These are phyloP conservation scores for Polydrusus cervinus DNA, from an alignment of 2,888 invertebrate genomes.

Conservation along the genomic window DNA sequence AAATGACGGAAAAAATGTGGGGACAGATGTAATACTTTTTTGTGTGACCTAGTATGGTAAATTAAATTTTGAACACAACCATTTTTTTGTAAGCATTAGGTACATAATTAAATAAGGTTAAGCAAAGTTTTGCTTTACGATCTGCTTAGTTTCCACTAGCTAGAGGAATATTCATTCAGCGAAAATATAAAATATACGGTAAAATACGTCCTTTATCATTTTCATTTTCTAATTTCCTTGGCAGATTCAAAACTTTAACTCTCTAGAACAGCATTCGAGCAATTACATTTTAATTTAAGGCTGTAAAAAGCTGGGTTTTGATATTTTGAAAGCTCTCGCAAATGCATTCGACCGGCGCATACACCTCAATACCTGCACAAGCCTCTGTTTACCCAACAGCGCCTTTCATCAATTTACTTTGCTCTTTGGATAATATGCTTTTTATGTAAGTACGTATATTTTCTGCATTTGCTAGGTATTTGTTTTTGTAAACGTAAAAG, in stretches of 20 bases:
- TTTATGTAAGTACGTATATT: conserved; percentile 22
- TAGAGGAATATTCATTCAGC: no score
- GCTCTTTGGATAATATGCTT: conserved; percentile 21
- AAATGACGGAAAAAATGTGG: no score
- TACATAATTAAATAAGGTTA: no score
- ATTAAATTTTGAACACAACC: no score
- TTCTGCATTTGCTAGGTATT: conserved; percentile 22
- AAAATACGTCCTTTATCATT: conserved; percentile 20
- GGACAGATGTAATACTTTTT: no score
- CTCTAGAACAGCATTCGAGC: conserved; percentile 60
- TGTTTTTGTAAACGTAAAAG: conserved; percentile 8
- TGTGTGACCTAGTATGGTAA: no score
- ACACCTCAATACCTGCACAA: conserved; percentile 70
- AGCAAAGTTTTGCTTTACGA: no score
- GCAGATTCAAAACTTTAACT: conserved; percentile 27
- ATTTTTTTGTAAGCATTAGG: no score
- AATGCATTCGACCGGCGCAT: conserved; percentile 67
- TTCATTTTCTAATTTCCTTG: conserved; percentile 38
- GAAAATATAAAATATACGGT: no score
- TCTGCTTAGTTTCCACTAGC: no score
- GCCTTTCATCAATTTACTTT: conserved; percentile 65
- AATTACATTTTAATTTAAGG: conserved; percentile 67
- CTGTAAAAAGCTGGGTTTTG: conserved; percentile 63
- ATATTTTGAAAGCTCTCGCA: conserved; percentile 67
- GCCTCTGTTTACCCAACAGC: conserved; percentile 66